Evolutionary conservation across 2,113 vertebrate genomes (phyloP), one percentile per base, ranked within the genome.

Genomic region (Dissostichus mawsoni): DNA sequence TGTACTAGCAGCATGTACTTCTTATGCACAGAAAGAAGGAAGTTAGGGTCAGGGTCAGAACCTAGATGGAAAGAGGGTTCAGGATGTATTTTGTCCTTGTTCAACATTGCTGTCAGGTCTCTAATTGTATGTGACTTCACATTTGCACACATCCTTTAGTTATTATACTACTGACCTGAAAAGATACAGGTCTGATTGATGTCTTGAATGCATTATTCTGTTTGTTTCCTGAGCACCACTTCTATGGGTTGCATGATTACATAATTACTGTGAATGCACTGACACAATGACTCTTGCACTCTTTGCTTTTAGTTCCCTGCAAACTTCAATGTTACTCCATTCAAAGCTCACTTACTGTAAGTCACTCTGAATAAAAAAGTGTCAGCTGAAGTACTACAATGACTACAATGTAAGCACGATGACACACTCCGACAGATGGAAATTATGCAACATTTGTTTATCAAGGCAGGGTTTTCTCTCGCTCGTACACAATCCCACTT

Each of bases 361-460:
- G 65, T 74, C 76, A 36, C 57, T 70, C 79, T 62, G 59, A 77
- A 71, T 71, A 55, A 8, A 13, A 62, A 63, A 56, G 55, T 68
- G 80, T 72, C 83, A 50, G 74, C 64, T 80, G 47, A 70, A 62
- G 80, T 62, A 71, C 51, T n/a, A 4, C 62, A 72, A 81, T 61
- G 71, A 81, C 70, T 29, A 29, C 29, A 83, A 81, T 69, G 64
- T 67, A 80, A 88, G 50, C 80, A 85, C 36, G 73, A 29, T 63
- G 76, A 81, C 74, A 59, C 23, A 50, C 53, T 69, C 63, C 69
- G 73, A 78, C 80, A 75, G 74, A 78, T 72, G 80, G 79, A 75
- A 72, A 16, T 69, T 62, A 68, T 20, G 69, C 69, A 81, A 75
- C 66, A 70, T 74, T 82, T 78, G 64, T 80, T 80, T 77, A 61